Conservation (phyloP, 2,113 vertebrate genomes). For the Aegotheles bennettii region DNA sequence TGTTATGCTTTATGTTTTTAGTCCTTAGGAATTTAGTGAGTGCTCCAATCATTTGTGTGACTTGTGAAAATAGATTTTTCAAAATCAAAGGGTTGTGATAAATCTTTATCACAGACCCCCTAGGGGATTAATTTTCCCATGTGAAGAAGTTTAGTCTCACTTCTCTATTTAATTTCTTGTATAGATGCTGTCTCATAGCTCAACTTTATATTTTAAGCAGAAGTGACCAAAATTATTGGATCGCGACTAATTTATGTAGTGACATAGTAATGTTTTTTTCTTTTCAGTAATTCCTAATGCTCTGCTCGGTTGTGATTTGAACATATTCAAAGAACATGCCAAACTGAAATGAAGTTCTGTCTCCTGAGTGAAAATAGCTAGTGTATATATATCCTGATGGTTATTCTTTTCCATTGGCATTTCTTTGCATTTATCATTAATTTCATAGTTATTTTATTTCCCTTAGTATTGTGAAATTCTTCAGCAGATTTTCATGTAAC, state of each 20-base stretch:
- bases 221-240: not conserved
- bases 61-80: not conserved
- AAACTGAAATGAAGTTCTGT: not conserved
- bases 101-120: not conserved
- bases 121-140: not conserved
- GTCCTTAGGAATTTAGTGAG: not conserved
- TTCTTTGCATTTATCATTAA: not conserved
- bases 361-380: not conserved
- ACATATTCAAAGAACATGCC: not conserved
- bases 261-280: not conserved
- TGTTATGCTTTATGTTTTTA: not conserved
- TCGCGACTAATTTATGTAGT: not conserved
- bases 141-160: not conserved
- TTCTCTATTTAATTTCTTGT: not conserved
- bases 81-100: not conserved
- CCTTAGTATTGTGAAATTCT: not conserved
- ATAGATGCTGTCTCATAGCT: not conserved
- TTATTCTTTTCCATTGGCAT: not conserved
- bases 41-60: not conserved
- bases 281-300: not conserved
- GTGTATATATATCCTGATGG: not conserved
- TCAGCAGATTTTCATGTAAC: not conserved
- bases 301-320: not conserved
- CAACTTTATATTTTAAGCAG: not conserved
- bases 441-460: not conserved